Percentiles rank a stretch among this genome's conserved stretches.
Evolutionary conservation across 2,888 invertebrate species (phyloP).

Genomic region (Electrophaes corylata): DNA sequence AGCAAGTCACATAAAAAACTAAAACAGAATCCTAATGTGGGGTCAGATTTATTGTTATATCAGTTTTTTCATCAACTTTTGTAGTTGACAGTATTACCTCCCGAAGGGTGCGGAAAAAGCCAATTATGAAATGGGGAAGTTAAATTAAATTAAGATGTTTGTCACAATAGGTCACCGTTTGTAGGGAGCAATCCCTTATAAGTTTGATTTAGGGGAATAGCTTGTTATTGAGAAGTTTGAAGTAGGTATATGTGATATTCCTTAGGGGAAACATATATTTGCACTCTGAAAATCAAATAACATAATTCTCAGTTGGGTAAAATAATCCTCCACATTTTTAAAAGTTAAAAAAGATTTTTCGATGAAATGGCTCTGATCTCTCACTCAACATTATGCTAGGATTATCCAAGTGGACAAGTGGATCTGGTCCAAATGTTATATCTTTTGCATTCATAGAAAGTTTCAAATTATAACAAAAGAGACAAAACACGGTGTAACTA

Average conservation of each 20-base stretch:
- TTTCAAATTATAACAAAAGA: too few relatives aligned
- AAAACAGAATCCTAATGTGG: too few relatives aligned
- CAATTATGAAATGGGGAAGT: conserved; percentile 66
- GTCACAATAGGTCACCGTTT: conserved; percentile 43
- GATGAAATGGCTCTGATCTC: too few relatives aligned
- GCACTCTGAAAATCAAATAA: not conserved
- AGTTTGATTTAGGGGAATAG: conserved; percentile 24
- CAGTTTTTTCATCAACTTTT: not conserved
- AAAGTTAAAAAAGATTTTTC: too few relatives aligned
- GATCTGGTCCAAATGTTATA: too few relatives aligned
- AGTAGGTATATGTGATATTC: not conserved
- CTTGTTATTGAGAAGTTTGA: conserved; percentile 19
- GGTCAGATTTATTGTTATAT: too few relatives aligned
- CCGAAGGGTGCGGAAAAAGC: conserved; percentile 50
- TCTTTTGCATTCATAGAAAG: too few relatives aligned
- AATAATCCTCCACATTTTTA: not conserved
- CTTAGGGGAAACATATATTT: not conserved
- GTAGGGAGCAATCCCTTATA: conserved; percentile 26
- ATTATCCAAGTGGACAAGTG: too few relatives aligned
- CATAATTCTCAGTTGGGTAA: not conserved
- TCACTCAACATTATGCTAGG: too few relatives aligned
- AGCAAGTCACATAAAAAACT: too few relatives aligned
- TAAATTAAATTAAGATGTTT: conserved; percentile 64
- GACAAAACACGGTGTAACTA: too few relatives aligned
- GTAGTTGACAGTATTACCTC: not conserved